A percentile compares a stretch with the other conserved stretches of the same genome.
Evolutionary conservation across 2,797 vertebrate species (phyloP).

Genomic region (Sternotherus odoratus): DNA sequence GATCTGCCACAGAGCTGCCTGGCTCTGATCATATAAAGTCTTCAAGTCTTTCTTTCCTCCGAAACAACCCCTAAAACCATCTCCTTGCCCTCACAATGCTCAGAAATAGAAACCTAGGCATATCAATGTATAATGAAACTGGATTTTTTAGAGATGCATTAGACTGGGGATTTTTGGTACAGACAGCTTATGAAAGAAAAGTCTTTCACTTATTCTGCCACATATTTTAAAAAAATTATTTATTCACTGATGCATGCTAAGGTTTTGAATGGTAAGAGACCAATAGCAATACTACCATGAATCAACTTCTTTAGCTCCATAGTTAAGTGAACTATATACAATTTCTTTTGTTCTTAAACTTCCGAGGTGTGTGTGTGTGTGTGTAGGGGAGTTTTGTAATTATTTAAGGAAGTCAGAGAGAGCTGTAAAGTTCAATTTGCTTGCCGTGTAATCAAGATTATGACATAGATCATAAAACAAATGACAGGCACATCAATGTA

Average conservation of each 20-base stretch:
- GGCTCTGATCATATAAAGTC: not conserved
- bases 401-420: not conserved
- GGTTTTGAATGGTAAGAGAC: not conserved
- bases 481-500: not conserved
- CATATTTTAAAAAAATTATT: not conserved
- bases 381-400: not conserved
- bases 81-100: not conserved
- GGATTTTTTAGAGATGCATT: not conserved
- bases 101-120: fast-evolving
- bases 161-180: not conserved
- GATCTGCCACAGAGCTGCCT: not conserved
- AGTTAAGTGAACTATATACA: not conserved
- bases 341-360: not conserved
- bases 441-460: not conserved
- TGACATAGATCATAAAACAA: not conserved
- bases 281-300: not conserved
- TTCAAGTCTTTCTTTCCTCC: not conserved
- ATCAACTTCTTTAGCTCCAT: not conserved
- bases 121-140: not conserved
- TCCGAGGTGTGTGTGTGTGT: not conserved
- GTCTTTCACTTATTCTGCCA: not conserved
- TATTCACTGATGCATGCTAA: not conserved
- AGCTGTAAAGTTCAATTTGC: not conserved
- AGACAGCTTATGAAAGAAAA: not conserved
- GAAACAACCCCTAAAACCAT: not conserved